A percentile compares a stretch with the other conserved stretches of the same genome.
phyloP scores from a whole-genome alignment of 2,888 invertebrate genomes.

The Caenorhabditis auriculariae region DNA sequence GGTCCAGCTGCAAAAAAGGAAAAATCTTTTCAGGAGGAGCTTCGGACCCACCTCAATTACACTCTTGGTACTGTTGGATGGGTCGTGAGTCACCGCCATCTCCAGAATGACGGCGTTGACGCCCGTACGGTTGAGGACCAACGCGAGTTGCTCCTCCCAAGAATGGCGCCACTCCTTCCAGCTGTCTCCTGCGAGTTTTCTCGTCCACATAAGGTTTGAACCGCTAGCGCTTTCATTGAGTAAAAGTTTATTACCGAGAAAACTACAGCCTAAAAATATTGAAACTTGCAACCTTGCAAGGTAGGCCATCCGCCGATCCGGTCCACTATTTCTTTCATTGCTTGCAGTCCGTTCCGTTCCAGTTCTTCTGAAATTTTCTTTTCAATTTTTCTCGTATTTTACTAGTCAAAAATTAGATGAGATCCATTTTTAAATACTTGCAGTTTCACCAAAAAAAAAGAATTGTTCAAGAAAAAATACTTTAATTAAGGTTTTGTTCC shows the following conservation, averaged over 20 bases:
- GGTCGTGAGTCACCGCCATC: conserved; percentile 58
- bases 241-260: no score
- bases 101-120: conserved; percentile 59
- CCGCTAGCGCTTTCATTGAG: neutral
- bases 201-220: neutral
- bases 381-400: no score
- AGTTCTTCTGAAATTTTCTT: conserved; percentile 38
- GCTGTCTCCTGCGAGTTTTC: conserved; percentile 14
- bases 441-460: no score
- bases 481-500: no score
- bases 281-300: conserved; percentile 24
- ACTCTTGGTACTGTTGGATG: conserved; percentile 51
- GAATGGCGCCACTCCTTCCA: conserved; percentile 52
- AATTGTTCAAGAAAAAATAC: no score
- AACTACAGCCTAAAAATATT: conserved; percentile 1
- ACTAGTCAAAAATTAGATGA: no score
- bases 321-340: conserved; percentile 43
- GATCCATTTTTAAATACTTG: no score
- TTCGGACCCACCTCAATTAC: conserved; percentile 35
- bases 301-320: conserved; percentile 63
- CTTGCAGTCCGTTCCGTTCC: conserved; percentile 38
- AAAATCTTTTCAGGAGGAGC: no score
- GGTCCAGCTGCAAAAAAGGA: conserved; percentile 43
- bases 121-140: conserved; percentile 53
- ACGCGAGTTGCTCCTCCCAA: conserved; percentile 55